Base-by-base conservation (phyloP, 92 coral and sea anemone genomes). In the Anthopleura xanthogrammica region DNA sequence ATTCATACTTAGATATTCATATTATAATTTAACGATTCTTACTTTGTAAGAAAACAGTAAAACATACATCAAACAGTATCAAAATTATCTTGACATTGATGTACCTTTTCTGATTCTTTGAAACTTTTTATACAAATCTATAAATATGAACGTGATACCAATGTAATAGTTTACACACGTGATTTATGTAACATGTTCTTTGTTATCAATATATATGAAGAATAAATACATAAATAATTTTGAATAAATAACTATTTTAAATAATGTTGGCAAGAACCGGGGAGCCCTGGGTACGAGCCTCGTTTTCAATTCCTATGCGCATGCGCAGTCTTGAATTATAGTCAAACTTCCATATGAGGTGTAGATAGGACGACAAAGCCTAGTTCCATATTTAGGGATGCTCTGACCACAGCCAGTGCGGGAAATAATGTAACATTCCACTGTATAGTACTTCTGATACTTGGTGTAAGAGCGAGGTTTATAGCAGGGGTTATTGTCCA, bases 311-410 rank as follows among this genome's bases (percentile, higher is more conserved):
- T 68, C 7, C 36, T 60, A 81, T 39, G 75, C 86, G 48, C 86
- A 83, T 29, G 52, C 79, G 76, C 86, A 83, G 78, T 83, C 80
- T 46, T 52, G 72, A 46, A 72, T 14, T 16, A 57, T 12, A 8
- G 40, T n/a, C 52, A 41, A 57, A 16, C 11, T 14, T 23, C 77
- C 60, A 52, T 65, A 80, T 8, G 54, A 55, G 41, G 16, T 50
- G 22, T n/a, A 64, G 9, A 82, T 14, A 19, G 86, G 68, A 41
- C 41, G n/a, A 75, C 86, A 83, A 42, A 52, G 56, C 16, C 55
- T 19, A 40, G 56, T 72, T 0, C 80, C 80, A 40, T 73, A 19
- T 10, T 19, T 73, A 9, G 58, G 12, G 14, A 83, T 56, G 19
- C 23, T 57, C 1, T 43, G 2, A 17, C 29, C 0, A 41, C 86